Base-by-base conservation (phyloP, 2,888 invertebrate species). In the Aplocera efformata region DNA sequence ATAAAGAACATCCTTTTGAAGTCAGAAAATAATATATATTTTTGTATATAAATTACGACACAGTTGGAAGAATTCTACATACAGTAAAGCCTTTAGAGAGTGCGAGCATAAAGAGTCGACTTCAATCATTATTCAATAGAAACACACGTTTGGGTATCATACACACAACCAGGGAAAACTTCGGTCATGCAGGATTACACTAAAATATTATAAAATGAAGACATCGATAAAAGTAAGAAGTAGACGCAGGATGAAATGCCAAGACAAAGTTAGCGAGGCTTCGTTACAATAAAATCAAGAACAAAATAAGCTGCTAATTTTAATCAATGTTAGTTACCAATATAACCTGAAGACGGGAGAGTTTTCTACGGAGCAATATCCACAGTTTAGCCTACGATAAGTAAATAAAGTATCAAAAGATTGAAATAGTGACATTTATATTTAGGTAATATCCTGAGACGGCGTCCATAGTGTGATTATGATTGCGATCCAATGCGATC, bases 301-400 rank as follows among this genome's bases (percentile, higher is more conserved):
- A 29, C 24, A 36, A 10, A 40, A 13, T 6, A 42, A 32, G 35
- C 31, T 30, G 8, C 7, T 27, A 33, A 21, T 25, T 27, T 41
- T 30, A 32, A 22, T 23, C 6, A 32, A 32, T 3, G 7, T 34
- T 26, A 31, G 21, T 41, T 41, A 41, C 41, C 41, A 10, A 21
- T 27, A 1, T 7, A 8, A 22, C 13, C 9, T 28, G 36, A 8
- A 9, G 36, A 1, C 43, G 20, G 3, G 38, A 34, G 3, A 43
- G 5, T 27, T 27, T 33, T 17, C 27, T 36, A 25, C 29, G 28
- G 7, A 42, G 36, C 21, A 25, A 11, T 11, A 7, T 29, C 32
- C 31, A 30, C n/a, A 34, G 20, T 6, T 25, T 20, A 26, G 23
- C 42, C 41, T 41, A 30, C 7, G 31, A 24, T 29, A 13, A 29